Percentiles rank a stretch among this genome's conserved stretches.
phyloP scores from a whole-genome alignment of 64 coral and sea anemone genomes.

The Actinia equina region DNA sequence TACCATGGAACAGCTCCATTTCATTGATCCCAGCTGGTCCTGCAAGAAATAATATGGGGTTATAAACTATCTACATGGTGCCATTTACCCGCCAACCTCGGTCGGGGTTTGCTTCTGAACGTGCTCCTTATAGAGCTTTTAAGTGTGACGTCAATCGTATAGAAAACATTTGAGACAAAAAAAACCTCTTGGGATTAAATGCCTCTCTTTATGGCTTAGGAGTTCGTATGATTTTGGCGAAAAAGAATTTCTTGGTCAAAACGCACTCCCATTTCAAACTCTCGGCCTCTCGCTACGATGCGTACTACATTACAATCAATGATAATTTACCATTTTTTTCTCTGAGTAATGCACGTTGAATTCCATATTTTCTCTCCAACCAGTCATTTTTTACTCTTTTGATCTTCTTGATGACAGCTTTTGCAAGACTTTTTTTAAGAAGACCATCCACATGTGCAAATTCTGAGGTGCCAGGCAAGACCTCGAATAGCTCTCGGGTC shows the following conservation, averaged over 20 bases:
- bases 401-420: conserved; percentile 22
- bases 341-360: conserved; percentile 40
- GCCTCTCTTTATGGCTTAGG: too few relatives aligned
- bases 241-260: too few relatives aligned
- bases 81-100: too few relatives aligned
- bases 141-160: too few relatives aligned
- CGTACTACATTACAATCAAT: too few relatives aligned
- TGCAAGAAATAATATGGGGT: neutral
- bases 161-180: too few relatives aligned
- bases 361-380: conserved; percentile 57
- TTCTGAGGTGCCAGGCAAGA: conserved; percentile 37
- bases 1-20: conserved; percentile 71
- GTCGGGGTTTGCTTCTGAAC: too few relatives aligned
- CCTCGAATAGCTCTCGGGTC: conserved; percentile 21
- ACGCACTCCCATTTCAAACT: too few relatives aligned
- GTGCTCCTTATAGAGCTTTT: too few relatives aligned
- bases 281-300: too few relatives aligned
- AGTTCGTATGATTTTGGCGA: too few relatives aligned
- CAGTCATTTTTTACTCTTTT: conserved; percentile 54
- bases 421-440: conserved; percentile 38
- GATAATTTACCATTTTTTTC: conserved; percentile 52
- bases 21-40: conserved; percentile 56
- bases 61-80: neutral
- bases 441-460: conserved; percentile 38
- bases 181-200: too few relatives aligned